Base-by-base conservation (phyloP, 2,113 vertebrate species). In the Rhodinocichla rosea region DNA sequence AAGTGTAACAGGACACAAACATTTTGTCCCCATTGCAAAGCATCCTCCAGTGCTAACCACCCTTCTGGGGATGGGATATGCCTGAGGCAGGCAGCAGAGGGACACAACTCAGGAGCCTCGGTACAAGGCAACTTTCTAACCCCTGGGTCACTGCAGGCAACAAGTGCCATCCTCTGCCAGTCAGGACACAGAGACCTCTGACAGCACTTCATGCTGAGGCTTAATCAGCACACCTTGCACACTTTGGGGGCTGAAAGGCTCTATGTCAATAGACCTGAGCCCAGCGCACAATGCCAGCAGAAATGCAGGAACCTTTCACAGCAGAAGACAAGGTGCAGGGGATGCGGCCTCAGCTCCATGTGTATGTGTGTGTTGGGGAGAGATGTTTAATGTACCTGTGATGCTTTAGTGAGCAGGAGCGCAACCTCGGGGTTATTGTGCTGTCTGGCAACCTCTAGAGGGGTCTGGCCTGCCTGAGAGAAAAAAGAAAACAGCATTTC, bases 401-500 rank as follows among this genome's bases (percentile, higher is more conserved):
- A 98, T 59, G 99, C 99, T 97, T 99, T 99, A 67, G 99, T 99
- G 87, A 99, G 98, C 6, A 99, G 98, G 33, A 99, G 98, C 1
- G 99, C 99, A 79, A 99, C 98, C 37, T 99, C 99, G 1, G 99
- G 98, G 91, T 99, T 99, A 95, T 99, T 98, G 94, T 99, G 98
- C 64, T 99, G 98, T 96, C 99, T 98, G 85, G 99, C 99, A 86
- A 98, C 98, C 77, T 99, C 99, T 98, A 99, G 95, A 11, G 99
- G 98, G 33, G 98, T 99, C 79, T 99, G 98, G 91, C 99, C 99
- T 90, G 98, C 98, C 99, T 99, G 90, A 62, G 83, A 86, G 44
- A 69, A 83, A 89, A 86, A 93, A 76, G 15, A 73, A 75, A 65
- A 81, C 1, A 4, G 21, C 13, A 37, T 70, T 95, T 93, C 27